Evolutionary conservation across 1,140 invertebrate species (phyloP).

Genomic region (Brachionus angularis): DNA sequence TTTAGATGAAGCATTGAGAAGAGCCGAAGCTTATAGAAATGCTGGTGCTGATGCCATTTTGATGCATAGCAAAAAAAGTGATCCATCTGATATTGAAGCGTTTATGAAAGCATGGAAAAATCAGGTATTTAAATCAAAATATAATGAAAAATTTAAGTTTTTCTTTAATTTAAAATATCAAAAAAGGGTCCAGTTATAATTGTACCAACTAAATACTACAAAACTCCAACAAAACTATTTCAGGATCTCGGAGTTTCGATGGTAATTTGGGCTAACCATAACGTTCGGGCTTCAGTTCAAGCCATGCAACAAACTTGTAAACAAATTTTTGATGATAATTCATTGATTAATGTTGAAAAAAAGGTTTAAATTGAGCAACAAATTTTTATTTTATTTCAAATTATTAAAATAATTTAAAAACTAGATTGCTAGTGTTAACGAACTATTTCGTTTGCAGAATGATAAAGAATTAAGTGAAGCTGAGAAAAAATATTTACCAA

Average conservation of each 20-base stretch:
- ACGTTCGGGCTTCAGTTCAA: constrained; percentile 55
- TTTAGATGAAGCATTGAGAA: constrained; percentile 57
- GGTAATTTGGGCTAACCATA: constrained; percentile 61
- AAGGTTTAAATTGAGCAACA: too few species aligned
- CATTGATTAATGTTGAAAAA: constrained; percentile 53
- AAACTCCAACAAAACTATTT: constrained; percentile 56
- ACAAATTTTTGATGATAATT: constrained; percentile 55
- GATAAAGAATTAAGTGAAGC: constrained; percentile 58
- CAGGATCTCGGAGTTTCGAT: constrained; percentile 57
- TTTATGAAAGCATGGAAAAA: constrained; percentile 60
- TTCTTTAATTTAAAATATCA: too few species aligned
- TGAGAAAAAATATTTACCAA: constrained; percentile 59
- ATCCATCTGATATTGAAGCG: constrained; percentile 58
- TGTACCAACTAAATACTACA: constrained; percentile 60
- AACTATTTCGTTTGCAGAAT: constrained; percentile 58
- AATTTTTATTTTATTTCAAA: constrained; percentile 26
- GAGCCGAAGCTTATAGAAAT: constrained; percentile 58
- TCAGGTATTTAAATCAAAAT: too few species aligned
- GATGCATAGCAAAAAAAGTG: constrained; percentile 60
- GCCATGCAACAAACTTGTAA: constrained; percentile 57
- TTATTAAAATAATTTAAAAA: background rate
- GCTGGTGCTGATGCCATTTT: constrained; percentile 60
- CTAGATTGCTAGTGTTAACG: constrained; percentile 52
- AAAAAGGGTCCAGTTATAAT: constrained; percentile 58
- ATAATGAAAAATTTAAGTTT: too few species aligned